Conservation (phyloP, 1,140 invertebrate species). For the Proales similis region DNA sequence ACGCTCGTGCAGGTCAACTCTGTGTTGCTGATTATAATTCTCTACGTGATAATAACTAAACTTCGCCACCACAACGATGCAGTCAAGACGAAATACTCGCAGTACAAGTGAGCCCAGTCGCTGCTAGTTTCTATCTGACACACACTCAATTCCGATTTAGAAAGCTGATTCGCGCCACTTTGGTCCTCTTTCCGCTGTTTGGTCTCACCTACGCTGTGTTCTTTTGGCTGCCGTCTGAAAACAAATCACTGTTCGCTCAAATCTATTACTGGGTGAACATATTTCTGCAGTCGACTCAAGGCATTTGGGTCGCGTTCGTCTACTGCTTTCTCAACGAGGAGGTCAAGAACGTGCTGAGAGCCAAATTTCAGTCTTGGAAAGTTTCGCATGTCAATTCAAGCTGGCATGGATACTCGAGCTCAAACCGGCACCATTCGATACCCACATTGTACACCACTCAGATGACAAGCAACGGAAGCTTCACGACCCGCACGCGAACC, state of each 20-base stretch:
- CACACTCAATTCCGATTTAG: slow-evolving; percentile 45
- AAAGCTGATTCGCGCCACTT: slow-evolving; percentile 57
- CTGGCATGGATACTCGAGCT: not conserved
- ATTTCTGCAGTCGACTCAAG: slow-evolving; percentile 45
- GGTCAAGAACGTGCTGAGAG: slow-evolving; percentile 42
- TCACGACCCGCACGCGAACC: no score
- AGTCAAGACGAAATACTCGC: slow-evolving; percentile 33
- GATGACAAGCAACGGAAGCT: slow-evolving; percentile 1
- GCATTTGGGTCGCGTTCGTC: slow-evolving; percentile 56
- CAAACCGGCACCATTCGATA: slow-evolving; percentile 5
- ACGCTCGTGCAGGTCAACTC: slow-evolving; percentile 1
- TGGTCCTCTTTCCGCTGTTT: slow-evolving; percentile 57
- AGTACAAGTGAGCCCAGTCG: slow-evolving; percentile 20
- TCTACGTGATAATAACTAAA: slow-evolving; percentile 34
- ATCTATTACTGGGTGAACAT: slow-evolving; percentile 32
- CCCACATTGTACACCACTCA: slow-evolving; percentile 36
- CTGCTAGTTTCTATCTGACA: not conserved
- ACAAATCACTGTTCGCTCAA: not conserved
- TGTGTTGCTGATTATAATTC: slow-evolving; percentile 26
- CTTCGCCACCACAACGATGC: slow-evolving; percentile 25
- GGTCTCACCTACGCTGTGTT: slow-evolving; percentile 58
- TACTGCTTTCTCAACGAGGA: slow-evolving; percentile 58
- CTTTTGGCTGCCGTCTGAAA: slow-evolving; percentile 42
- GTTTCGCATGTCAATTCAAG: slow-evolving; percentile 17
- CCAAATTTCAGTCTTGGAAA: slow-evolving; percentile 23